Percentiles rank a stretch among this genome's conserved stretches.
phyloP scores from a whole-genome alignment of 2,888 invertebrate species.

The Tenthredo livida region DNA sequence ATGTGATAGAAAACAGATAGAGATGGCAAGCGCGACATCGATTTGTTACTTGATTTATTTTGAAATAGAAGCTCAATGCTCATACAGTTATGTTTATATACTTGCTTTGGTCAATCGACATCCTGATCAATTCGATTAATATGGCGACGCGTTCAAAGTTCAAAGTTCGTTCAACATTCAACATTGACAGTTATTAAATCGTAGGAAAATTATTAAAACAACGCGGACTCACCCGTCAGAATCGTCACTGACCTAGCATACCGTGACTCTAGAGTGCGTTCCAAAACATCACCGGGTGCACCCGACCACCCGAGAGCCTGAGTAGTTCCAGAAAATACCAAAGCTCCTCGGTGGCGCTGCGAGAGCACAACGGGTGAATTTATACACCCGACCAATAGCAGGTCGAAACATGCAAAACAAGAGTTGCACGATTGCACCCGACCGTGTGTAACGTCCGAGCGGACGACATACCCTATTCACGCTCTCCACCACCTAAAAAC shows the following conservation, averaged over 20 bases:
- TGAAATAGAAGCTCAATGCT: neutral
- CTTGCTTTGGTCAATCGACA: constrained; percentile 3
- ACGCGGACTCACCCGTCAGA: neutral
- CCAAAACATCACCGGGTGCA: no score
- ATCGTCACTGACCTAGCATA: neutral
- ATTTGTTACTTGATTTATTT: neutral
- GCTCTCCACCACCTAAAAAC: no score
- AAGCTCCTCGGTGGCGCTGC: no score
- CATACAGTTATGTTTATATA: neutral
- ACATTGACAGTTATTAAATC: constrained; percentile 1
- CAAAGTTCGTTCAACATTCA: neutral
- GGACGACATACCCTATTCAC: no score
- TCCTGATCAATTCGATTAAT: neutral
- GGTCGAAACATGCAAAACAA: no score
- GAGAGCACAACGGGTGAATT: no score
- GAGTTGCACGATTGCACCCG: no score
- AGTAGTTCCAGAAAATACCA: no score
- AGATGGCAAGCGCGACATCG: neutral
- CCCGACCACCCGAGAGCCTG: no score
- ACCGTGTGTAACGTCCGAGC: no score
- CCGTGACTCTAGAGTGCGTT: no score
- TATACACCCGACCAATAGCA: no score
- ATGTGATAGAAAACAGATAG: neutral
- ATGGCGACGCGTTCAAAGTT: neutral
- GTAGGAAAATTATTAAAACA: neutral